phyloP scores from a whole-genome alignment of 2,888 invertebrate species.

The Mactromeris polynyma region DNA sequence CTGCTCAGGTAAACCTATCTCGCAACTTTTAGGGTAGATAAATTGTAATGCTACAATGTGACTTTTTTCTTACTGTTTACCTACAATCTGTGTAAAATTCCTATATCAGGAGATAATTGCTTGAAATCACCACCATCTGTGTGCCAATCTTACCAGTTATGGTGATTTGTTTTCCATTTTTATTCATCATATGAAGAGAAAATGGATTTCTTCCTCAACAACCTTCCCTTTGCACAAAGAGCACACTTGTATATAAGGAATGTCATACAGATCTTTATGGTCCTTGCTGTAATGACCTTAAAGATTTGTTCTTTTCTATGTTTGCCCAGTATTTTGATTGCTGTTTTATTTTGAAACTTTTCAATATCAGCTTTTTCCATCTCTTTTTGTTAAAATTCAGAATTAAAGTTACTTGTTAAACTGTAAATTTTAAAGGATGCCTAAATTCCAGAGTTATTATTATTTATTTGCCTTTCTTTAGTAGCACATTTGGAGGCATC shows the following conservation, averaged over 20 bases:
- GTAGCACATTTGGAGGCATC: background rate
- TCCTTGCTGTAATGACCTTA: background rate
- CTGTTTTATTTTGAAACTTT: background rate
- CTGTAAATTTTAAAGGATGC: too few species aligned
- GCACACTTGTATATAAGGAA: background rate
- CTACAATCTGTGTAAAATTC: slow-evolving; percentile 13
- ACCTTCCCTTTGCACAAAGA: background rate
- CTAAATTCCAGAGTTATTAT: background rate
- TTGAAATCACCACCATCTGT: background rate
- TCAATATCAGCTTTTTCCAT: background rate
- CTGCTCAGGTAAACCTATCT: slow-evolving; percentile 67
- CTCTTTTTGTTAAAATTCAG: background rate
- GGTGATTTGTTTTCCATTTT: background rate
- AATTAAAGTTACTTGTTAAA: background rate
- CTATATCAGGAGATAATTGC: background rate
- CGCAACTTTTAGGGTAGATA: slow-evolving; percentile 58
- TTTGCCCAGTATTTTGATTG: background rate
- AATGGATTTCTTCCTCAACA: background rate
- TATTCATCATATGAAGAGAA: too few species aligned
- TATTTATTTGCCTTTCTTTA: background rate
- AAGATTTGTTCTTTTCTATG: slow-evolving; percentile 6
- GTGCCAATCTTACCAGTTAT: background rate
- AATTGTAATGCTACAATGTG: slow-evolving; percentile 35
- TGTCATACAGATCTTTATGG: background rate
- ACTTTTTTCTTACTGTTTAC: slow-evolving; percentile 21